Evolutionary conservation across 2,113 vertebrate species (phyloP).

Genomic region (Microtus montanus): DNA sequence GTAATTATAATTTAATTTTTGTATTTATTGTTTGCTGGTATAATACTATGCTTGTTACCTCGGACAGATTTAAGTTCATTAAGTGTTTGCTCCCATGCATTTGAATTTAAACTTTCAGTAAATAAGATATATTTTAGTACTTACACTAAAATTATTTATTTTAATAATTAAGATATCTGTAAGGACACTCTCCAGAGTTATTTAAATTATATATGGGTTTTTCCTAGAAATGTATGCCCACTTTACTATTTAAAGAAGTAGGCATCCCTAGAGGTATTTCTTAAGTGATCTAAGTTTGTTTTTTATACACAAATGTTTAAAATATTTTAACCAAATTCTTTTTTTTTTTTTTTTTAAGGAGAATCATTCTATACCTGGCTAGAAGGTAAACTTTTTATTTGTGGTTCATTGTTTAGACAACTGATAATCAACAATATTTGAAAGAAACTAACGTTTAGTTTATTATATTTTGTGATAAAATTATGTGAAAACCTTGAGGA

Average conservation of each 20-base stretch:
- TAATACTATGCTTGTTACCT: neutral
- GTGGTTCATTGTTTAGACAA: conserved; percentile 24
- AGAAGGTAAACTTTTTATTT: conserved; percentile 89
- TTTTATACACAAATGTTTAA: conserved; percentile 31
- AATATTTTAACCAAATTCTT: conserved; percentile 67
- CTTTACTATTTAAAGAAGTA: conserved; percentile 44
- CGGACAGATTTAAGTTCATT: conserved; percentile 41
- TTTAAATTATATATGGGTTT: neutral
- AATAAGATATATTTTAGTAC: conserved; percentile 31
- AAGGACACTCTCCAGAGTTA: conserved; percentile 18
- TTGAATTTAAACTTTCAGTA: neutral
- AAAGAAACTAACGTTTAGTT: conserved; percentile 48
- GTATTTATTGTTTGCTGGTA: neutral
- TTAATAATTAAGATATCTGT: conserved; percentile 22
- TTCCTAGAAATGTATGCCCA: neutral
- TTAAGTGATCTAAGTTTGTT: conserved; percentile 33
- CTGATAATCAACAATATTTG: conserved; percentile 38
- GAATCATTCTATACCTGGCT: conserved; percentile 98
- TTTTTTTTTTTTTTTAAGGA: conserved; percentile 85
- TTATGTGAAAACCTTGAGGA: conserved; percentile 28
- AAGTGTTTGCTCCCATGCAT: neutral
- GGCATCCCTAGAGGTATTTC: neutral
- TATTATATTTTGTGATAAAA: conserved; percentile 7
- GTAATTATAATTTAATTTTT: conserved; percentile 33
- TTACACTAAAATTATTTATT: conserved; percentile 22